Conservation (phyloP, 2,113 vertebrate genomes). For the Tor tambroides region DNA sequence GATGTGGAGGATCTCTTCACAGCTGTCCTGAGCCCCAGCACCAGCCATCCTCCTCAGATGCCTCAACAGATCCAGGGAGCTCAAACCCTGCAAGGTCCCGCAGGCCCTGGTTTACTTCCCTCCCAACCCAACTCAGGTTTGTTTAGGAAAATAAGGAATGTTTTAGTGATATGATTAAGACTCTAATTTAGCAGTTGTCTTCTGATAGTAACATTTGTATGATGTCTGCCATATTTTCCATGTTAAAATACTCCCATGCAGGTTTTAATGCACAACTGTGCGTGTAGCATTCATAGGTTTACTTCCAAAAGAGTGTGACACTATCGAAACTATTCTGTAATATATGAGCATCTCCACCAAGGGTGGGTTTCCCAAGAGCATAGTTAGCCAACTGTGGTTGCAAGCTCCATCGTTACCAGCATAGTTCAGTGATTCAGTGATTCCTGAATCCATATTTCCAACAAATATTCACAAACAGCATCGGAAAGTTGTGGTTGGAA, state of each 20-base stretch:
- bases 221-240: not conserved
- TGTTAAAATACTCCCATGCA: not conserved
- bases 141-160: not conserved
- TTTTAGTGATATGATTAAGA: not conserved
- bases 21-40: conserved; percentile 90
- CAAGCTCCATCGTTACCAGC: not conserved
- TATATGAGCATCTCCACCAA: not conserved
- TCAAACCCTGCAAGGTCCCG: conserved; percentile 60
- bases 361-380: not conserved
- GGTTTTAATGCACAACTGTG: not conserved
- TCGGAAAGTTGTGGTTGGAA: not conserved
- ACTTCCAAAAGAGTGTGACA: not conserved
- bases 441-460: not conserved
- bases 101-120: conserved; percentile 77
- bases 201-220: not conserved
- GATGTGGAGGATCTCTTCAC: conserved; percentile 98
- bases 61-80: conserved; percentile 78
- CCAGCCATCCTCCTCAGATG: conserved; percentile 80
- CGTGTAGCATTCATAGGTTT: not conserved
- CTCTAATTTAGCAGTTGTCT: not conserved
- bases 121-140: conserved; percentile 84
- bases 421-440: not conserved
- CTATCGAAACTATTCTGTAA: not conserved
- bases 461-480: not conserved
- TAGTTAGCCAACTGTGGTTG: not conserved